These are phyloP conservation scores for Psittacula echo DNA, from an alignment of 2,797 vertebrate species.

Conservation along the genomic window DNA sequence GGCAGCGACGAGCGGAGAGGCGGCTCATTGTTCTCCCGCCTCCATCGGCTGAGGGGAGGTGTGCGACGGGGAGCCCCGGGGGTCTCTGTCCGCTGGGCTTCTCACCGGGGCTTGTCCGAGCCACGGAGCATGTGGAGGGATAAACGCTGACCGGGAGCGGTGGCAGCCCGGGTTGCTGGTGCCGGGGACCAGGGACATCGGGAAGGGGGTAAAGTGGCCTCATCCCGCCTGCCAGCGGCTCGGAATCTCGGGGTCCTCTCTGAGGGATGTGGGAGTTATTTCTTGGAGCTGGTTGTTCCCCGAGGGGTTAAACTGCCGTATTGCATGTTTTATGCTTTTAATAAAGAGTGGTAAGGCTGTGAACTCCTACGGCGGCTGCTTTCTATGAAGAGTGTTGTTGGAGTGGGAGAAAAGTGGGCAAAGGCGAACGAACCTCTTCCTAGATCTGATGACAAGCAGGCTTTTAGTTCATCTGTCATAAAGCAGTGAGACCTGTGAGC, in stretches of 20 bases:
- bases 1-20: fast-evolving
- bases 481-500: fast-evolving
- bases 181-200: neutral
- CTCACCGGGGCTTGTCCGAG: neutral
- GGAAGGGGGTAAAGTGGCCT: neutral
- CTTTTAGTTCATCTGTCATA: neutral
- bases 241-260: neutral
- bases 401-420: neutral
- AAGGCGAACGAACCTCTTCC: too few relatives aligned
- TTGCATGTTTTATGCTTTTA: neutral
- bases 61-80: neutral
- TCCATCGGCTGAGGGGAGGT: neutral
- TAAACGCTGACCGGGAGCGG: fast-evolving
- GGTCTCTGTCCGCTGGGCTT: neutral
- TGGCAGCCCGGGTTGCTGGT: neutral
- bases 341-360: neutral
- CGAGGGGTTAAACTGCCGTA: neutral
- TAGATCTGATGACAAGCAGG: neutral
- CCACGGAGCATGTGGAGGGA: neutral
- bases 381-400: fast-evolving
- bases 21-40: fast-evolving
- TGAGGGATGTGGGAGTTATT: fast-evolving
- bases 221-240: neutral
- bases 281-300: neutral
- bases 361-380: fast-evolving